phyloP scores from a whole-genome alignment of 2,888 invertebrate species.

The Meiosimyza platycephala region DNA sequence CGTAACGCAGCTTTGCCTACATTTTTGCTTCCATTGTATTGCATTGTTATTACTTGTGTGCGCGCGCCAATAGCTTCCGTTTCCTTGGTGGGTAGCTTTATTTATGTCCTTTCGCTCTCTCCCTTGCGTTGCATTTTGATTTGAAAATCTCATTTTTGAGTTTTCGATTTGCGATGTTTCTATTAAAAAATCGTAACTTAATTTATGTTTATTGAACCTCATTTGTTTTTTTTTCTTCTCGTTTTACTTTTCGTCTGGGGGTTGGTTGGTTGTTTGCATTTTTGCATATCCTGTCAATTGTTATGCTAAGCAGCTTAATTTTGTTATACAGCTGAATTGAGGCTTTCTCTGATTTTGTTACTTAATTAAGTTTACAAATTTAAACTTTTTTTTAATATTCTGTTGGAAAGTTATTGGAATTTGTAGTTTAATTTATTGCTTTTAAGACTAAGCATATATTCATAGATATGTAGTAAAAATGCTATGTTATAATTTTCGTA shows the following conservation, averaged over 20 bases:
- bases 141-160: neutral
- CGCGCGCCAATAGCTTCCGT: neutral
- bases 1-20: neutral
- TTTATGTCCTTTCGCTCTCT: slow-evolving; percentile 4
- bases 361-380: no score
- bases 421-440: no score
- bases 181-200: slow-evolving; percentile 21
- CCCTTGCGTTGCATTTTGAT: neutral
- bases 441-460: no score
- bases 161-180: slow-evolving; percentile 27
- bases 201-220: slow-evolving; percentile 23
- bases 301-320: no score
- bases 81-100: slow-evolving; percentile 5
- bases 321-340: no score
- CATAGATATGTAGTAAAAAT: no score
- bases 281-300: no score
- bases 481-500: no score
- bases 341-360: no score
- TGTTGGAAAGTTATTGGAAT: no score
- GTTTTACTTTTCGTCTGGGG: no score
- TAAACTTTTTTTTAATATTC: no score
- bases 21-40: neutral
- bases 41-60: slow-evolving; percentile 3
- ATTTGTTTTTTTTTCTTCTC: neutral
- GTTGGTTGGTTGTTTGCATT: neutral